These are phyloP conservation scores for Mantis religiosa DNA, from an alignment of 2,888 invertebrate genomes.

Conservation along the genomic window DNA sequence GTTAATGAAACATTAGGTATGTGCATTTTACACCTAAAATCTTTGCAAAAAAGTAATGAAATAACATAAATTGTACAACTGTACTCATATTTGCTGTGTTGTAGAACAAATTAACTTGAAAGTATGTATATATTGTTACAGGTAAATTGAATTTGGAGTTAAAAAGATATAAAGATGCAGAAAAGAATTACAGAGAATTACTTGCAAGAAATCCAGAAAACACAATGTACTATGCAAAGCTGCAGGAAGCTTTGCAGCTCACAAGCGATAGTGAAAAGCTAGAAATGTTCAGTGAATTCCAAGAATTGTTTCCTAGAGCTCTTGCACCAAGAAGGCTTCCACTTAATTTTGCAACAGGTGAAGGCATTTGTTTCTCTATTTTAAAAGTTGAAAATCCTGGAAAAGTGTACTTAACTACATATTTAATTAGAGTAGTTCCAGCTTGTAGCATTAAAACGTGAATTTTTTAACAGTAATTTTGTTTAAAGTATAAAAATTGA, in stretches of 20 bases:
- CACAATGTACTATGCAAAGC: conserved; percentile 83
- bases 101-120: neutral
- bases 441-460: too few relatives aligned
- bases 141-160: conserved; percentile 54
- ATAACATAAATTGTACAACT: neutral
- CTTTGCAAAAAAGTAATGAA: conserved; percentile 16
- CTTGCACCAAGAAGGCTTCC: conserved; percentile 86
- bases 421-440: too few relatives aligned
- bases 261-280: conserved; percentile 69
- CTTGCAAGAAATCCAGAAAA: conserved; percentile 95
- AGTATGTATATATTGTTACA: conserved; percentile 37
- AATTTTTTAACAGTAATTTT: too few relatives aligned
- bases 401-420: too few relatives aligned
- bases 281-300: conserved; percentile 73
- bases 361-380: conserved; percentile 6
- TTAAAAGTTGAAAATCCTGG: neutral
- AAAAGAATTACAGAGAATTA: conserved; percentile 75
- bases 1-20: conserved; percentile 88
- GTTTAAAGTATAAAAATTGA: too few relatives aligned
- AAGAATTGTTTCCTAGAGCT: conserved; percentile 76
- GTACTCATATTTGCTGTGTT: neutral
- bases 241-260: conserved; percentile 80
- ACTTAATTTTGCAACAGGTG: conserved; percentile 75
- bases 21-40: conserved; percentile 16
- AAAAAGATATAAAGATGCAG: conserved; percentile 62